Evolutionary conservation across 30 jellyfish, hydroid and myxozoan genomes (phyloP).

Genomic region (Aurelia aurita complex sp. Pacific): DNA sequence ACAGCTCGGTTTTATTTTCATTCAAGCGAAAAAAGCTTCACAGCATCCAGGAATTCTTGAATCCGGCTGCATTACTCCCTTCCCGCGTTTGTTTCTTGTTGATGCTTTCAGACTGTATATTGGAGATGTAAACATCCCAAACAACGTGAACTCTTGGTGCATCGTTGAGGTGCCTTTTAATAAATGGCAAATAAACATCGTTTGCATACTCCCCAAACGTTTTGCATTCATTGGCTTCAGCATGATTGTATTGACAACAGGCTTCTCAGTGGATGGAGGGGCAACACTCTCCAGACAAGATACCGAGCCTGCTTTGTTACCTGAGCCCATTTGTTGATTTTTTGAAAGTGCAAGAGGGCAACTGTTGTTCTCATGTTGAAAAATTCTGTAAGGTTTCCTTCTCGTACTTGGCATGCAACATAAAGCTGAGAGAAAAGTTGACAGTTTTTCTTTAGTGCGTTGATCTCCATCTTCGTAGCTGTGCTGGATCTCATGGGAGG

Average conservation of each 20-base stretch:
- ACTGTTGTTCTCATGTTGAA: conserved; percentile 19
- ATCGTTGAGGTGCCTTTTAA: conserved; percentile 11
- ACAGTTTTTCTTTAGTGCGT: conserved; percentile 15
- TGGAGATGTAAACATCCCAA: conserved; percentile 56
- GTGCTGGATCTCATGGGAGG: background rate
- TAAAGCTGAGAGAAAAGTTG: conserved; percentile 30
- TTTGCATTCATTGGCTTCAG: conserved; percentile 14
- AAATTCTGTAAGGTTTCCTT: conserved; percentile 24
- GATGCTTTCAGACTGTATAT: conserved; percentile 14
- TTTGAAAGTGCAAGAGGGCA: conserved; percentile 35
- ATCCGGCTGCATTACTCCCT: conserved; percentile 44
- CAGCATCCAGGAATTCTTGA: conserved; percentile 34
- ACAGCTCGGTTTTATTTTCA: conserved; percentile 64
- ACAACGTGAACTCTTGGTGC: conserved; percentile 57
- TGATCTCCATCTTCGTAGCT: background rate
- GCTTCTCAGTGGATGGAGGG: background rate
- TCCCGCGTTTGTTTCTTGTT: conserved; percentile 45
- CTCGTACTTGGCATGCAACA: conserved; percentile 52
- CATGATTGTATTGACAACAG: background rate
- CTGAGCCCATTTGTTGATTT: background rate
- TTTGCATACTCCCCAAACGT: conserved; percentile 22
- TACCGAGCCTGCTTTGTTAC: conserved; percentile 18
- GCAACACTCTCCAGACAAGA: conserved; percentile 1
- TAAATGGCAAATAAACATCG: conserved; percentile 16
- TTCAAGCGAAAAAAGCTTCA: conserved; percentile 29